Percentiles rank a stretch among this genome's conserved stretches.
Conservation (phyloP, 2,797 vertebrate species). For the Enteromius treurensis region DNA sequence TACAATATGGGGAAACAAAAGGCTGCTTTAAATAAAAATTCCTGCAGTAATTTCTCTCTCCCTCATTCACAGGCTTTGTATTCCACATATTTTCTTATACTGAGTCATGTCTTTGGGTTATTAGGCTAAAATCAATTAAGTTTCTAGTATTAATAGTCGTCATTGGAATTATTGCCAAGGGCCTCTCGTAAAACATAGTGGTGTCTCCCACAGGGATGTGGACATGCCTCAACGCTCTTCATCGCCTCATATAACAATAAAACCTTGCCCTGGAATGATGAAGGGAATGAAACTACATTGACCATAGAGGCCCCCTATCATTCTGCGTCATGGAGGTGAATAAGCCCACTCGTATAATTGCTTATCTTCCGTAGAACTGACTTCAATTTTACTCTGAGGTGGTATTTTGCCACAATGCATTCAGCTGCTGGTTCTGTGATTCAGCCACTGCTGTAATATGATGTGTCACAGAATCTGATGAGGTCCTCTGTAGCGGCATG, state of each 20-base stretch:
- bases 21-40: neutral
- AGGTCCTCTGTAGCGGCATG: slow-evolving; percentile 28
- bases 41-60: neutral
- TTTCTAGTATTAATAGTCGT: slow-evolving; percentile 65
- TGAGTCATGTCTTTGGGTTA: slow-evolving; percentile 38
- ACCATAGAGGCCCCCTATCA: slow-evolving; percentile 45
- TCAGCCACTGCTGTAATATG: slow-evolving; percentile 45
- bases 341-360: slow-evolving; percentile 54
- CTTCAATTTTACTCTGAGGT: slow-evolving; percentile 55
- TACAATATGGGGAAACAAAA: neutral
- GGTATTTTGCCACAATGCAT: slow-evolving; percentile 42
- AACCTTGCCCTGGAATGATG: slow-evolving; percentile 64
- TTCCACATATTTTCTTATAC: slow-evolving; percentile 12
- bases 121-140: slow-evolving; percentile 64
- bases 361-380: slow-evolving; percentile 55
- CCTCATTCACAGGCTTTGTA: slow-evolving; percentile 11
- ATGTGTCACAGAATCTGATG: slow-evolving; percentile 52
- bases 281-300: slow-evolving; percentile 57
- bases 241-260: slow-evolving; percentile 68
- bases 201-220: slow-evolving; percentile 49
- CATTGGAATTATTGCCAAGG: slow-evolving; percentile 62
- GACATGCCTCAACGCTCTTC: slow-evolving; percentile 71
- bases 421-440: slow-evolving; percentile 34
- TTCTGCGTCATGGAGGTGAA: slow-evolving; percentile 57
- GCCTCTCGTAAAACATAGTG: slow-evolving; percentile 65